Evolutionary conservation across 2,888 invertebrate species (phyloP).

Genomic region (Sesamia inferens): DNA sequence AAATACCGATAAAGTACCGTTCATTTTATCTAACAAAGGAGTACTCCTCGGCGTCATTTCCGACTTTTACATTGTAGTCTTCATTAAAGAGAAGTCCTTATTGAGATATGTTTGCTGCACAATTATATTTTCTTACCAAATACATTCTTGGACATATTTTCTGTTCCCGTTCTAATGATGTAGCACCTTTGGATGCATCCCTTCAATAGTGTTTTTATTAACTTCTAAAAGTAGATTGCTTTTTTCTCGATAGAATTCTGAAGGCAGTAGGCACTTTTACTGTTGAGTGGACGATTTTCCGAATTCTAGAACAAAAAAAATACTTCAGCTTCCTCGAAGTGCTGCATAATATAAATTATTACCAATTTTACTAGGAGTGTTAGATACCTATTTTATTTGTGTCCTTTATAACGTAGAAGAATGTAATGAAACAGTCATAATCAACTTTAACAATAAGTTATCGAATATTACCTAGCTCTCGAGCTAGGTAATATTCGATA

Average conservation of each 20-base stretch:
- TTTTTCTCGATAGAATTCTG: background rate
- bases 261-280: background rate
- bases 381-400: background rate
- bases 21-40: conserved; percentile 53
- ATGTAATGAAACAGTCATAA: background rate
- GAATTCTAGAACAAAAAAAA: background rate
- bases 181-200: background rate
- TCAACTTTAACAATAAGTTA: background rate
- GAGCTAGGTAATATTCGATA: too few relatives aligned
- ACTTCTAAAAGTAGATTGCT: background rate
- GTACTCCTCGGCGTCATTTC: conserved; percentile 12
- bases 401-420: background rate
- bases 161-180: background rate
- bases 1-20: conserved; percentile 51
- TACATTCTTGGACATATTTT: background rate
- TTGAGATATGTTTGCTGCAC: conserved; percentile 14
- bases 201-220: background rate
- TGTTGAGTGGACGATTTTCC: background rate
- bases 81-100: conserved; percentile 33
- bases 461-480: background rate
- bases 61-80: conserved; percentile 37
- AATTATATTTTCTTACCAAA: conserved; percentile 16
- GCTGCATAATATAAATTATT: background rate
- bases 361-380: background rate
- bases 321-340: background rate